A percentile compares a stretch with the other conserved stretches of the same genome.
These are phyloP conservation scores for Lophura nycthemera DNA, from an alignment of 2,113 vertebrate species.

Conservation along the genomic window DNA sequence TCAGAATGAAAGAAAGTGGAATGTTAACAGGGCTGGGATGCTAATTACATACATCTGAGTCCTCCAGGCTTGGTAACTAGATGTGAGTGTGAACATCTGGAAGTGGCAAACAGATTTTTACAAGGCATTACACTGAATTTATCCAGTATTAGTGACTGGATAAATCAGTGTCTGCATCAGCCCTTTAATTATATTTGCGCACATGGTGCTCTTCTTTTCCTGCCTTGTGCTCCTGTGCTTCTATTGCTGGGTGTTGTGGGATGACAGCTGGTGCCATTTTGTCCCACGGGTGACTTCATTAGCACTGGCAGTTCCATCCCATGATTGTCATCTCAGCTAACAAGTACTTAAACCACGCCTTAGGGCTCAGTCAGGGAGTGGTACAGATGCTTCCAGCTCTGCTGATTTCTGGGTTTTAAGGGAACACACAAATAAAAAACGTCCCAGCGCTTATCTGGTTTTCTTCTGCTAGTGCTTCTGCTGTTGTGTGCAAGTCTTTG, in stretches of 20 bases:
- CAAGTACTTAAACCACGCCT: not conserved
- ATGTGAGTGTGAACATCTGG: not conserved
- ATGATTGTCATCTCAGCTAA: not conserved
- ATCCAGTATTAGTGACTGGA: not conserved
- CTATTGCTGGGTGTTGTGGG: not conserved
- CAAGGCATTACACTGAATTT: not conserved
- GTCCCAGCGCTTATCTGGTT: not conserved
- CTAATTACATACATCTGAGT: slow-evolving; percentile 48
- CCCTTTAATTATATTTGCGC: not conserved
- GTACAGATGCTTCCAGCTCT: not conserved
- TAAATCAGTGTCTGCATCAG: not conserved
- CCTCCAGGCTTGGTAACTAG: not conserved
- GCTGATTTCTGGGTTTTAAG: not conserved
- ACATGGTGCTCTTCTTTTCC: not conserved
- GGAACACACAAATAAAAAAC: not conserved
- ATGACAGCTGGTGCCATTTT: not conserved
- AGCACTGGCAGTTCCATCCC: not conserved
- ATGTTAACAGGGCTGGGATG: slow-evolving; percentile 9
- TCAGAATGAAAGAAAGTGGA: slow-evolving; percentile 44
- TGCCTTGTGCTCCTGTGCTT: not conserved
- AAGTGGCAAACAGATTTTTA: slow-evolving; percentile 43
- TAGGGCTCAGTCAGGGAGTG: not conserved
- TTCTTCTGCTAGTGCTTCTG: not conserved
- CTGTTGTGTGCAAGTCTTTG: not conserved
- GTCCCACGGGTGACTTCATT: not conserved